Evolutionary conservation across 1,140 invertebrate species (phyloP).

Genomic region (Pararge aegeria): DNA sequence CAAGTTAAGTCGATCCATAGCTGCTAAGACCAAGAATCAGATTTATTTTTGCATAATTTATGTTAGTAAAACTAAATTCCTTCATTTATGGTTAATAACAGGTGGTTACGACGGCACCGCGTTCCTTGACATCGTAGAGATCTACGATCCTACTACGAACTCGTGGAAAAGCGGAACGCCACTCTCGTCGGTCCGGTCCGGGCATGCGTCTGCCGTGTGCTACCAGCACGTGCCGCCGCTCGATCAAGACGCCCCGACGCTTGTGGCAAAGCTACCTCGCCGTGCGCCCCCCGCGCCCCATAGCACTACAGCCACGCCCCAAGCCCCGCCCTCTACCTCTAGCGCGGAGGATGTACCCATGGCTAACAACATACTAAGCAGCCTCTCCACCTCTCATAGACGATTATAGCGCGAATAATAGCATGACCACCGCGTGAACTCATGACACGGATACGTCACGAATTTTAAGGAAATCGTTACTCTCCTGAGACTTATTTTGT

Average conservation of each 20-base stretch:
- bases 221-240: slow-evolving; percentile 84
- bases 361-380: slow-evolving; percentile 50
- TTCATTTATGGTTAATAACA: slow-evolving; percentile 66
- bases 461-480: too few relatives aligned
- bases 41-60: too few relatives aligned
- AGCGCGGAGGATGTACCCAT: slow-evolving; percentile 42
- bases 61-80: too few relatives aligned
- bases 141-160: slow-evolving; percentile 89
- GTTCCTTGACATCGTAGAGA: slow-evolving; percentile 91
- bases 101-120: slow-evolving; percentile 92
- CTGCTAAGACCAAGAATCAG: too few relatives aligned
- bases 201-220: slow-evolving; percentile 93
- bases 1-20: too few relatives aligned
- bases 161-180: slow-evolving; percentile 87
- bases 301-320: too few relatives aligned
- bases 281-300: slow-evolving; percentile 19
- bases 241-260: slow-evolving; percentile 34
- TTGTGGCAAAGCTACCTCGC: slow-evolving; percentile 3
- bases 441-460: too few relatives aligned
- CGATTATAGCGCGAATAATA: slow-evolving; percentile 6
- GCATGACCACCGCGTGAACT: background rate
- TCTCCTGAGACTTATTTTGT: too few relatives aligned
- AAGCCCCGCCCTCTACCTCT: slow-evolving; percentile 3
- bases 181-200: slow-evolving; percentile 92
- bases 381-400: slow-evolving; percentile 33